These are phyloP conservation scores for Eledona agricola DNA, from an alignment of 2,888 invertebrate genomes.

Conservation along the genomic window DNA sequence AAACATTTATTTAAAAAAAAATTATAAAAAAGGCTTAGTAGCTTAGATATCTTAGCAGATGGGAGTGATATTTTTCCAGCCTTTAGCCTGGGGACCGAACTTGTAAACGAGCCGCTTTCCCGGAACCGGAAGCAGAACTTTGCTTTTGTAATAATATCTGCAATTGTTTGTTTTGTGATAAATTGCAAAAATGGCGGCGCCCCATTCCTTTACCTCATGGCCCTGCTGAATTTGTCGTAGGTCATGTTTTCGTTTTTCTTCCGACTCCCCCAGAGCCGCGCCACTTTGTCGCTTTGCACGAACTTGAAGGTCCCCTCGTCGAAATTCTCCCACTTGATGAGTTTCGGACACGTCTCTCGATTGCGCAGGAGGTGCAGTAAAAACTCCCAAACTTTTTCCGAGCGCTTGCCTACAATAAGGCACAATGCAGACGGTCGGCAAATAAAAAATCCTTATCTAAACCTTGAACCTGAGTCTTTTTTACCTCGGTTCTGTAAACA, in stretches of 20 bases:
- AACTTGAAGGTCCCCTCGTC: constrained; percentile 87
- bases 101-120: constrained; percentile 82
- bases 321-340: constrained; percentile 90
- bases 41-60: constrained; percentile 46
- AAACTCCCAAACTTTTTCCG: constrained; percentile 79
- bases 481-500: not conserved
- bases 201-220: constrained; percentile 73
- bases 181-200: no score
- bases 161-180: no score
- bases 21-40: not conserved
- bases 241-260: constrained; percentile 91
- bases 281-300: constrained; percentile 85
- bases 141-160: constrained; percentile 83
- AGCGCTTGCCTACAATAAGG: constrained; percentile 40
- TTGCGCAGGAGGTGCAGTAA: constrained; percentile 82
- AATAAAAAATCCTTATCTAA: constrained; percentile 22
- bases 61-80: constrained; percentile 70
- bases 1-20: constrained; percentile 11
- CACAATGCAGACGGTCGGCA: constrained; percentile 22
- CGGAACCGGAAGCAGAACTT: constrained; percentile 78
- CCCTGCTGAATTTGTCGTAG: constrained; percentile 90
- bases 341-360: constrained; percentile 77
- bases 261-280: constrained; percentile 85
- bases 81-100: constrained; percentile 82
- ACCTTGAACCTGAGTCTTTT: constrained; percentile 20